Conservation (phyloP, 1,140 invertebrate genomes). For the Micrasema minimum region DNA sequence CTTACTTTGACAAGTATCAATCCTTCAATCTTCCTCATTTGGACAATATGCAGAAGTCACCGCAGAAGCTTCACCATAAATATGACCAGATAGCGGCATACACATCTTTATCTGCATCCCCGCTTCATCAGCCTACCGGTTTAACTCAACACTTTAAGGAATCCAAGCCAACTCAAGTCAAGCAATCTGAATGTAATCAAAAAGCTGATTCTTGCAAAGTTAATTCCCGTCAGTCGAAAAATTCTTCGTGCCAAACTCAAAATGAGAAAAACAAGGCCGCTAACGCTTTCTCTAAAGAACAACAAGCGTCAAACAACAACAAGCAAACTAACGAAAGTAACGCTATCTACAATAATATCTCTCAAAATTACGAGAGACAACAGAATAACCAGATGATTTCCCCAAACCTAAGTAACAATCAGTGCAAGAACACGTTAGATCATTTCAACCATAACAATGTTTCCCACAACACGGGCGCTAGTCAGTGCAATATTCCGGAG, state of each 20-base stretch:
- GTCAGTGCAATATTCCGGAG: conserved; percentile 54
- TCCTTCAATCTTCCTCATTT: conserved; percentile 68
- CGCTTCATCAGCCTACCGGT: conserved; percentile 60
- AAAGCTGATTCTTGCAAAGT: conserved; percentile 62
- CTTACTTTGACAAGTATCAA: conserved; percentile 65
- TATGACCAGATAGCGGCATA: conserved; percentile 65
- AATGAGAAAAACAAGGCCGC: conserved; percentile 59
- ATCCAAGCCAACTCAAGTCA: conserved; percentile 58
- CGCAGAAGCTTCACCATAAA: conserved; percentile 63
- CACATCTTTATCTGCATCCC: conserved; percentile 60
- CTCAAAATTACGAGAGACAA: conserved; percentile 45
- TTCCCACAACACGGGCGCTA: conserved; percentile 57
- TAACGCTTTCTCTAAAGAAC: conserved; percentile 53
- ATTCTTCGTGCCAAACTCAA: conserved; percentile 63
- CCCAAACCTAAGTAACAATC: conserved; percentile 40
- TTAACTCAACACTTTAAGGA: conserved; percentile 63
- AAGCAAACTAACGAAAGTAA: conserved; percentile 36
- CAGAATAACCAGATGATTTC: conserved; percentile 46
- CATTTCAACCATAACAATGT: conserved; percentile 61
- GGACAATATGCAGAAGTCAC: conserved; percentile 66
- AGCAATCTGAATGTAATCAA: conserved; percentile 61
- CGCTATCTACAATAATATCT: conserved; percentile 31
- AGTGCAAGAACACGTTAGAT: conserved; percentile 57
- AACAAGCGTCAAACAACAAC: conserved; percentile 49
- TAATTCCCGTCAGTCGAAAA: conserved; percentile 62